phyloP scores from a whole-genome alignment of 2,888 invertebrate genomes.

The Diarsia brunnea region DNA sequence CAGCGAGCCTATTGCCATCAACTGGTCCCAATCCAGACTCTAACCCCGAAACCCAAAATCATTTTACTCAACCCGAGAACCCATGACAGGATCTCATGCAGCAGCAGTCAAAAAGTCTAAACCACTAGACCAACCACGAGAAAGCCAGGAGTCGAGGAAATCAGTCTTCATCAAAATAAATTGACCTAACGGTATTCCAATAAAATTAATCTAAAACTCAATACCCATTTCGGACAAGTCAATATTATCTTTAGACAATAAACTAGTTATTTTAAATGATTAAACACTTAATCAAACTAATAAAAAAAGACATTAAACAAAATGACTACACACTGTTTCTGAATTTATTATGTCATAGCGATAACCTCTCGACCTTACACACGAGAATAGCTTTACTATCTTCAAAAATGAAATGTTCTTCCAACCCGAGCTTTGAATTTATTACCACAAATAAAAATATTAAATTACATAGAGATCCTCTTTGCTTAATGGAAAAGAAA shows the following conservation, averaged over 20 bases:
- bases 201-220: background rate
- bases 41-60: no score
- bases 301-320: constrained; percentile 30
- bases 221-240: background rate
- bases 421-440: constrained; percentile 44
- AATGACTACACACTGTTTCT: constrained; percentile 19
- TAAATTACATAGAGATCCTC: constrained; percentile 28
- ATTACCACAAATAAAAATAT: constrained; percentile 49
- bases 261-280: constrained; percentile 6
- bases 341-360: constrained; percentile 45
- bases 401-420: constrained; percentile 52
- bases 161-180: background rate
- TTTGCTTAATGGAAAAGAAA: constrained; percentile 47
- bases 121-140: no score
- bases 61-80: no score
- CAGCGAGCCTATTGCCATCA: no score
- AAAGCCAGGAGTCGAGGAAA: no score
- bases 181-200: background rate
- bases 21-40: no score
- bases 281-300: constrained; percentile 24
- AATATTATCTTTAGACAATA: background rate
- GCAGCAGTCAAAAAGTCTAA: no score
- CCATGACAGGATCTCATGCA: no score
- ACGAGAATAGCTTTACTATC: constrained; percentile 54
- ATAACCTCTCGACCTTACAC: constrained; percentile 50